Evolutionary conservation across 2,797 vertebrate genomes (phyloP), one percentile per base, ranked within the genome.

Genomic region (Notolabrus celidotus): DNA sequence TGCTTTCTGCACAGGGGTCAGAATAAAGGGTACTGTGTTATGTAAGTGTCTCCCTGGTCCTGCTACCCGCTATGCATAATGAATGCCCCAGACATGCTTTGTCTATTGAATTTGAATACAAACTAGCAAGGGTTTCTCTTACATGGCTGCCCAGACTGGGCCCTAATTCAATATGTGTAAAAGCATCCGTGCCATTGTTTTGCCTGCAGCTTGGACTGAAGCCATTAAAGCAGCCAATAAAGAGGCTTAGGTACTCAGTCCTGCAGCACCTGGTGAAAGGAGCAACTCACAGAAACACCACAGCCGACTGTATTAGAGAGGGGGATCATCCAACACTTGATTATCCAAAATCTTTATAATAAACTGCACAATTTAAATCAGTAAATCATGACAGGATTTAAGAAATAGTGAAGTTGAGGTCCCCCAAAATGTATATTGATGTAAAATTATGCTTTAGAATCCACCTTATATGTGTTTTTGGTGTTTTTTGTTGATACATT

Each of bases 1-100:
- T 61, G 76, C 74, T 75, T 49, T 78, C 67, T 80, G 83, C 82
- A 82, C 76, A 71, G 83, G 77, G 90, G 84, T 91, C 81, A 88
- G 80, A 90, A 88, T 90, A 83, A 93, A 92, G 90, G 88, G 51
- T 84, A 81, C 78, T 59, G 88, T 88, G 81, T 94, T 94, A 92
- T 91, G 88, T 88, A 94, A 94, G 90, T 61, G 85, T 88, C 88
- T 89, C 82, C 53, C 74, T 80, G 85, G 77, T 87, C 86, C 81
- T 73, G 86, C 85, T 86, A 92, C 86, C 83, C 76, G 77, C 80
- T 71, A 76, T 91, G 91, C 91, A 92, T 94, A 92, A 93, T 94
- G 86, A 93, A 92, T 89, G 84, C 79, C 75, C 66, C 82, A 92
- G 90, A 92, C 91, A 78, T 75, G 82, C 89, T 84, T 84, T 91